These are phyloP conservation scores for Microtus richardsoni DNA, from an alignment of 2,113 vertebrate species.

Conservation along the genomic window DNA sequence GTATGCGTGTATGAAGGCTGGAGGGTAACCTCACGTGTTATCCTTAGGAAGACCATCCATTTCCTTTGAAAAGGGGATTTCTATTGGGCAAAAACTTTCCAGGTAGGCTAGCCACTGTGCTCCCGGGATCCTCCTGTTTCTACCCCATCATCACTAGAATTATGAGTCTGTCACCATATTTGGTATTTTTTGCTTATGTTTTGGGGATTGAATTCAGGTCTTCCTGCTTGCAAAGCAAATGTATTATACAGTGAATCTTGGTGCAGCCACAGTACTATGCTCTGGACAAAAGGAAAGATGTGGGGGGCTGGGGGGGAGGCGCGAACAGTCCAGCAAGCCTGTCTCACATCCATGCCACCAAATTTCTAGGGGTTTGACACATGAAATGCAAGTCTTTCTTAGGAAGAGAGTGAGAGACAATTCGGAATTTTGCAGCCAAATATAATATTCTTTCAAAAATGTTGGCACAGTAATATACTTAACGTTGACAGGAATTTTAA, in stretches of 20 bases:
- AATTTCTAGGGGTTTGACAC: slow-evolving; percentile 78
- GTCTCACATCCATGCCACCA: slow-evolving; percentile 67
- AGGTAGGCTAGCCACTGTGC: not conserved
- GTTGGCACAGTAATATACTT: slow-evolving; percentile 55
- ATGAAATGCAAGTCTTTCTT: slow-evolving; percentile 52
- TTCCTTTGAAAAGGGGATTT: not conserved
- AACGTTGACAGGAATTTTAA: slow-evolving; percentile 60
- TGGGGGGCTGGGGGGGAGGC: not conserved
- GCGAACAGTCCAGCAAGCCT: slow-evolving; percentile 58
- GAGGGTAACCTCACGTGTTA: not conserved
- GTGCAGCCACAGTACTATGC: slow-evolving; percentile 66
- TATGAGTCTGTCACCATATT: not conserved
- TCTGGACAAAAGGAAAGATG: slow-evolving; percentile 41
- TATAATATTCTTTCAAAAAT: slow-evolving; percentile 54
- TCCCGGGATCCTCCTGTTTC: not conserved
- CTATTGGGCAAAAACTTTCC: not conserved
- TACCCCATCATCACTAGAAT: too few species aligned
- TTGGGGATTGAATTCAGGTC: not conserved
- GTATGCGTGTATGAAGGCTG: not conserved
- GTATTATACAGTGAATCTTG: slow-evolving; percentile 69
- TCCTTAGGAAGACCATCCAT: not conserved
- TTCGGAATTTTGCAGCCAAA: slow-evolving; percentile 64
- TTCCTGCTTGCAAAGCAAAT: not conserved
- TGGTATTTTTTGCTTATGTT: not conserved
- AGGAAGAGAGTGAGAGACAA: slow-evolving; percentile 70